Percentiles rank a stretch among this genome's conserved stretches.
These are phyloP conservation scores for Diachasmimorpha longicaudata DNA, from an alignment of 1,140 invertebrate genomes.

Conservation along the genomic window DNA sequence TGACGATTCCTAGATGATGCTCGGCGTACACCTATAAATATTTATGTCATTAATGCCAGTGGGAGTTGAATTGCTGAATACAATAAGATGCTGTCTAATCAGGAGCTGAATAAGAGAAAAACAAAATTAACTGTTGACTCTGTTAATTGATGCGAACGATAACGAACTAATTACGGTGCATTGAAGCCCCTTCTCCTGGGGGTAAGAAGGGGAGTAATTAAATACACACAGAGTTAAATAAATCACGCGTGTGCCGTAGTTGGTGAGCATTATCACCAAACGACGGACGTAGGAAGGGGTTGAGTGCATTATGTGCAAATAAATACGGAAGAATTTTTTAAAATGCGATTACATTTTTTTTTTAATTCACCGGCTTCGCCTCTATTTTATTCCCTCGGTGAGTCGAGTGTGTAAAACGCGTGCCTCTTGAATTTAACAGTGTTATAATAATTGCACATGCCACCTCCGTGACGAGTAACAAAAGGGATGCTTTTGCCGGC, in stretches of 20 bases:
- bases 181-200: background rate
- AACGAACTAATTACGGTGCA: slow-evolving; percentile 19
- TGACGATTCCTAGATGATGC: background rate
- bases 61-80: background rate
- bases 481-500: slow-evolving; percentile 6
- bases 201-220: slow-evolving; percentile 16
- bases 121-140: background rate
- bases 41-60: background rate
- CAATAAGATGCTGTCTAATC: background rate
- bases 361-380: background rate
- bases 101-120: background rate
- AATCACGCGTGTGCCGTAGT: slow-evolving; percentile 15
- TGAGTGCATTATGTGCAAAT: slow-evolving; percentile 26
- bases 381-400: background rate
- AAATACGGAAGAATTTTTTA: slow-evolving; percentile 14
- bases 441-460: slow-evolving; percentile 1
- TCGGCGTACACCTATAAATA: background rate
- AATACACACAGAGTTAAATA: slow-evolving; percentile 14
- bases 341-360: background rate
- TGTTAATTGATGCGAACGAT: slow-evolving; percentile 27
- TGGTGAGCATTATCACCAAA: background rate
- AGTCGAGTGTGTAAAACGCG: background rate
- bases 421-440: background rate
- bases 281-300: background rate
- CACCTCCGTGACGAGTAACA: slow-evolving; percentile 14